Conservation (phyloP, 2,797 vertebrate genomes). For the Danio aesculapii region DNA sequence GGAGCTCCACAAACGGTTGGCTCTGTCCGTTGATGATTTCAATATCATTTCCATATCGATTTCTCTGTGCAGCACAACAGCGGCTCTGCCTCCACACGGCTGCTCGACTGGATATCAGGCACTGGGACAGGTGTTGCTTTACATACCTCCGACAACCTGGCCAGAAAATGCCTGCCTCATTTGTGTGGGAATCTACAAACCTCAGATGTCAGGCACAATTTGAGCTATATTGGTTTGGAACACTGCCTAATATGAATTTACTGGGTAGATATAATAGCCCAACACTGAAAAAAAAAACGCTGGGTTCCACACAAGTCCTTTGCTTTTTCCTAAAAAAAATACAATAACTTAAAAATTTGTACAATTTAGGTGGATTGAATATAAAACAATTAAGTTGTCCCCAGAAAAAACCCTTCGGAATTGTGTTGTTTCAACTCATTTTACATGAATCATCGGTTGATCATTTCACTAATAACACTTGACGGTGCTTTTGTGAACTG, state of each 20-base stretch:
- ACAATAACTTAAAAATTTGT: too few relatives aligned
- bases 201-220: not conserved
- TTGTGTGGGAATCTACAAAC: slow-evolving; percentile 33
- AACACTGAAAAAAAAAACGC: too few relatives aligned
- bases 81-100: not conserved
- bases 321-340: too few relatives aligned
- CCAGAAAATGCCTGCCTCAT: slow-evolving; percentile 23
- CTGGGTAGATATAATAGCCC: not conserved
- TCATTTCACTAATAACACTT: too few relatives aligned
- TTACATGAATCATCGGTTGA: too few relatives aligned
- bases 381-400: too few relatives aligned
- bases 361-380: too few relatives aligned
- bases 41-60: slow-evolving; percentile 50
- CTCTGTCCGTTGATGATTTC: slow-evolving; percentile 42
- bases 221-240: not conserved
- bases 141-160: slow-evolving; percentile 33
- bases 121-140: slow-evolving; percentile 49
- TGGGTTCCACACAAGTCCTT: too few relatives aligned
- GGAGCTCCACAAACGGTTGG: slow-evolving; percentile 19
- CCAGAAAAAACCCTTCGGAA: too few relatives aligned
- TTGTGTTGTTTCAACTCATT: too few relatives aligned
- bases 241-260: not conserved
- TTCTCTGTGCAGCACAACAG: slow-evolving; percentile 17
- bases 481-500: too few relatives aligned
- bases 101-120: slow-evolving; percentile 18